Percentiles rank a stretch among this genome's conserved stretches.
Conservation (phyloP, 2,113 vertebrate species). For the Pseudorasbora parva region DNA sequence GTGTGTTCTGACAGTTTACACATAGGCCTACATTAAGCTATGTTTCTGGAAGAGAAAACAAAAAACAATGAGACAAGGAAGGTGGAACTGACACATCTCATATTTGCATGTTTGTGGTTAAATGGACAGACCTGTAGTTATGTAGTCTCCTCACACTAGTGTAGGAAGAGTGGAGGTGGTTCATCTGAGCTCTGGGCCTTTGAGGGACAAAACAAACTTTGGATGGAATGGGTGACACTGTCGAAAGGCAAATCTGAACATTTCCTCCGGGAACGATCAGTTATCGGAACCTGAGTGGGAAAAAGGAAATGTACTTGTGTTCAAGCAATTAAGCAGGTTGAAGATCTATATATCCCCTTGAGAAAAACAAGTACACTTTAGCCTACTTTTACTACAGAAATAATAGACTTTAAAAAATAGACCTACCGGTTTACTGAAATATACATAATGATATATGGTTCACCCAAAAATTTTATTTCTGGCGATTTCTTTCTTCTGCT, state of each 20-base stretch:
- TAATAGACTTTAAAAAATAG: no score
- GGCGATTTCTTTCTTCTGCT: no score
- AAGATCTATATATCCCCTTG: background rate
- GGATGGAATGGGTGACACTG: background rate
- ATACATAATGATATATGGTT: no score
- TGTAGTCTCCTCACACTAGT: background rate
- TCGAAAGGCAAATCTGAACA: conserved; percentile 33
- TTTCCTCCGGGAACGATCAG: background rate
- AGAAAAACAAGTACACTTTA: no score
- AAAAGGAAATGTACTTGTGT: conserved; percentile 29
- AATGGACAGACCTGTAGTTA: background rate
- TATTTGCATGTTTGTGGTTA: conserved; percentile 12
- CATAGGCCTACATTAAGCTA: no score
- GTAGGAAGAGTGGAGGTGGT: background rate
- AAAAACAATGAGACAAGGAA: conserved; percentile 10
- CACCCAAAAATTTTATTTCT: no score
- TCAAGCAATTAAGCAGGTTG: background rate
- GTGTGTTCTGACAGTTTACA: background rate
- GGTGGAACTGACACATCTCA: background rate
- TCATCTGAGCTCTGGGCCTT: background rate
- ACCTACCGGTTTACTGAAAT: no score
- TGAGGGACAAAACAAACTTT: background rate
- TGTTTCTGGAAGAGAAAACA: background rate
- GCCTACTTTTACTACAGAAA: no score
- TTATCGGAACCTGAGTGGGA: background rate